Base-by-base conservation (phyloP, 1,140 invertebrate species). In the Holotrichia oblita region DNA sequence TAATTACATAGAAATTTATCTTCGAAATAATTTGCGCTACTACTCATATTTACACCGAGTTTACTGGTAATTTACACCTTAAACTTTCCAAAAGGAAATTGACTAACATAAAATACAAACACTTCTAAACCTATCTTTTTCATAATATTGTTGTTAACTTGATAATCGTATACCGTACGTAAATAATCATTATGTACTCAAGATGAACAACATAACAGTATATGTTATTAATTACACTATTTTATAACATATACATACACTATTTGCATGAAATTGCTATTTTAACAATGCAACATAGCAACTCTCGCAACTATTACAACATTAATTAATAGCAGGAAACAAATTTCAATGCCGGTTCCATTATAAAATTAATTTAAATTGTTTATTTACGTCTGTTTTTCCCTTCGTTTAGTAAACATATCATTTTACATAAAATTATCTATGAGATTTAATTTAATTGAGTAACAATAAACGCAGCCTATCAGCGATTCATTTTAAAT, bases 321-420 rank as follows among this genome's bases (percentile, higher is more conserved):
- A 55, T 17, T 55, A 55, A 55, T 55, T 55, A 55, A 55, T n/a
- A n/a, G 48, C 17, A 14, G 48, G 48, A 55, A 55, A 55, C 17
- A 55, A 55, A 55, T n/a, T 14, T 17, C 48, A 55, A 55, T 55
- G 48, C n/a, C 48, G 17, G 48, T 6, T 3, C 2, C 48, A 17
- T 55, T 55, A n/a, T 14, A 17, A 55, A 17, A n/a, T 7, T 55
- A 55, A 17, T 6, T 55, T 55, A 55, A 3, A n/a, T 17, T 55
- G 17, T 55, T 55, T 55, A 17, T 55, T 55, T 55, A 55, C 14
- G 14, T 55, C n/a, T n/a, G 7, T 14, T 55, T 55, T 55, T 55
- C 2, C 14, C 14, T 55, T 55, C 3, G 12, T 3, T 55, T n/a
- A 6, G 48, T 55, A 55, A 55, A 55, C 14, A 55, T 14, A 55